Conservation (phyloP, 2,888 invertebrate genomes). For the Lasioglossum malachurum region DNA sequence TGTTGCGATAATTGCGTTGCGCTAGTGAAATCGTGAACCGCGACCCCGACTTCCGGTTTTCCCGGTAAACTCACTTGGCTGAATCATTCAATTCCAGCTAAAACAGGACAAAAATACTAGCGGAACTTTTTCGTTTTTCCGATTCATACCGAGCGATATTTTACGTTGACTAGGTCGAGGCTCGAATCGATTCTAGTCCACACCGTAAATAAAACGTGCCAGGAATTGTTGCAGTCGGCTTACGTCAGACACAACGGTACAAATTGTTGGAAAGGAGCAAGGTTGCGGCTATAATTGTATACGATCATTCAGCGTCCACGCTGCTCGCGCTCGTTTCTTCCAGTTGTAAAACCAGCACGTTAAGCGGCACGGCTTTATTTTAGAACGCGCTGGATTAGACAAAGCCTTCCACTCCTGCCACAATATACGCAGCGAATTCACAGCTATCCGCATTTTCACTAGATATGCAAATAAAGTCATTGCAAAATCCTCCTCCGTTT, state of each 20-base stretch:
- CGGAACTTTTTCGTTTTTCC: background rate
- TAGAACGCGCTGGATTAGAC: background rate
- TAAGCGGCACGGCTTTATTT: constrained; percentile 8
- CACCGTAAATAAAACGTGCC: background rate
- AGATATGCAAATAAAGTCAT: background rate
- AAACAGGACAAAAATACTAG: background rate
- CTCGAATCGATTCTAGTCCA: constrained; percentile 3
- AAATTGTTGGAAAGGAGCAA: constrained; percentile 57
- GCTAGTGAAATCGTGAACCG: constrained; percentile 30
- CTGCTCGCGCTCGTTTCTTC: constrained; percentile 19
- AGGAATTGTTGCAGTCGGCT: constrained; percentile 32
- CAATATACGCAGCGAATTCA: constrained; percentile 1
- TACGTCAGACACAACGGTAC: constrained; percentile 50
- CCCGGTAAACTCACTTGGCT: background rate
- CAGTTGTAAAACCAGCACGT: constrained; percentile 22
- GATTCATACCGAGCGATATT: background rate
- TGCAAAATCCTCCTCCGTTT: background rate
- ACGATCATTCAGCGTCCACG: constrained; percentile 30
- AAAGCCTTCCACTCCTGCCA: background rate
- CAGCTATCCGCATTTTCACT: no score
- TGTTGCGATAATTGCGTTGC: constrained; percentile 24
- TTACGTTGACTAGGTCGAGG: constrained; percentile 2
- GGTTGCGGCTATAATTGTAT: constrained; percentile 44
- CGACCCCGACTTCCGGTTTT: constrained; percentile 22
- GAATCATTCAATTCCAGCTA: background rate